Evolutionary conservation across 2,888 invertebrate genomes (phyloP).

Genomic region (Lochmaea crataegi): DNA sequence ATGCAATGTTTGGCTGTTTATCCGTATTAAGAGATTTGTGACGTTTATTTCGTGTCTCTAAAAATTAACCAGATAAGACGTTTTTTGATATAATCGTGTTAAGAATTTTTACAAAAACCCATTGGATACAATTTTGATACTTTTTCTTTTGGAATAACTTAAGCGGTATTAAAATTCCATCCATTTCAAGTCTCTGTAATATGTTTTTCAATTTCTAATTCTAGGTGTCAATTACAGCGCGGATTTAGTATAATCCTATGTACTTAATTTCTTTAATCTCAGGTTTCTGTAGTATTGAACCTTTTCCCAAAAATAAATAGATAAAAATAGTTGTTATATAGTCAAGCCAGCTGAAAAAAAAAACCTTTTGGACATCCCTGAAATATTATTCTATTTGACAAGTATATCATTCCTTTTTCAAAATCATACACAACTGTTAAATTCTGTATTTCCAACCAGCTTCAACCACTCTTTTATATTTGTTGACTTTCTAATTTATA

Average conservation of each 20-base stretch:
- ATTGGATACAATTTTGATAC: conserved; percentile 37
- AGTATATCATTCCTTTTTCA: no score
- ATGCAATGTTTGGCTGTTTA: background rate
- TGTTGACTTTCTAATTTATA: no score
- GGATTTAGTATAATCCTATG: background rate
- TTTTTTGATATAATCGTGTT: conserved; percentile 38
- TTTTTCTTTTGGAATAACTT: conserved; percentile 34
- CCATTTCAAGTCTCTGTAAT: conserved; percentile 39
- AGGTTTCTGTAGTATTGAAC: background rate
- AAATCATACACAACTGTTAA: no score
- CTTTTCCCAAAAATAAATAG: background rate
- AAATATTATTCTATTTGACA: background rate
- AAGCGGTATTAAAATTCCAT: conserved; percentile 47
- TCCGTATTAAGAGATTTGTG: background rate
- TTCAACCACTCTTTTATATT: no score
- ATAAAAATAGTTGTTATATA: conserved; percentile 17
- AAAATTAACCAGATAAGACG: conserved; percentile 19
- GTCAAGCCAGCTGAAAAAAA: background rate
- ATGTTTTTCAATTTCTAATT: background rate
- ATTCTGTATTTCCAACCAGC: no score
- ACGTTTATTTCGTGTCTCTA: background rate
- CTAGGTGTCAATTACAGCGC: background rate
- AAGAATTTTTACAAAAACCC: conserved; percentile 37
- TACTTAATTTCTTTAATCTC: conserved; percentile 1
- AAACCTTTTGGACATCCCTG: background rate